Evolutionary conservation across 2,888 invertebrate genomes (phyloP).

Genomic region (Scrobipalpa atriplicella): DNA sequence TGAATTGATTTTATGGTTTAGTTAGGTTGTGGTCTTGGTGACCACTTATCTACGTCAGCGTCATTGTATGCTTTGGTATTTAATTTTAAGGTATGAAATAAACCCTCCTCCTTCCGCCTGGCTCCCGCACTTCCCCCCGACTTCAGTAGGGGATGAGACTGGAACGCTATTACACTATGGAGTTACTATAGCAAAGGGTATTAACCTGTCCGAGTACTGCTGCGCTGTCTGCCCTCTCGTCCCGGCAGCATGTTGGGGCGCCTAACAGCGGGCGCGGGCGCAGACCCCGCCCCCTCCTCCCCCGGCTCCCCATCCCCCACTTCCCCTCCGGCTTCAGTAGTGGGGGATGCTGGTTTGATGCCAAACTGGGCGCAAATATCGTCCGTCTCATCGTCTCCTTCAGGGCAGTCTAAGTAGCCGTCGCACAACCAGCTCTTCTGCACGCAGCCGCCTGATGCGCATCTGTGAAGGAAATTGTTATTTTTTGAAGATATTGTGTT

Average conservation of each 20-base stretch:
- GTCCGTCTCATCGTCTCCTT: slow-evolving; percentile 67
- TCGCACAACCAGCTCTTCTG: slow-evolving; percentile 74
- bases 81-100: too few relatives aligned
- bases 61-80: too few relatives aligned
- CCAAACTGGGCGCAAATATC: slow-evolving; percentile 44
- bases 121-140: too few relatives aligned
- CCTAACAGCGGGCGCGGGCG: slow-evolving; percentile 65
- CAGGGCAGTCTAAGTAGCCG: slow-evolving; percentile 73
- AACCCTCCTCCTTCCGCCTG: too few relatives aligned
- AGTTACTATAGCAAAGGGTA: background rate
- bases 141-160: too few relatives aligned
- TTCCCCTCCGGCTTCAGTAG: slow-evolving; percentile 26
- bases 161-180: background rate
- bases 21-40: too few relatives aligned
- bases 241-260: slow-evolving; percentile 50
- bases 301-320: slow-evolving; percentile 44
- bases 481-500: too few relatives aligned
- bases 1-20: background rate
- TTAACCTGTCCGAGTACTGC: slow-evolving; percentile 58
- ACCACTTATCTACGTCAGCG: too few relatives aligned
- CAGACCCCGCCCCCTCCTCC: slow-evolving; percentile 70
- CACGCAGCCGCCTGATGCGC: slow-evolving; percentile 67
- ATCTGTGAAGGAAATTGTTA: slow-evolving; percentile 47
- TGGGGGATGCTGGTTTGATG: slow-evolving; percentile 30
- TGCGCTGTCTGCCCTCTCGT: slow-evolving; percentile 38